A percentile compares a stretch with the other conserved stretches of the same genome.
Evolutionary conservation across 2,888 invertebrate genomes (phyloP).

Genomic region (Spilosoma lubricipeda): DNA sequence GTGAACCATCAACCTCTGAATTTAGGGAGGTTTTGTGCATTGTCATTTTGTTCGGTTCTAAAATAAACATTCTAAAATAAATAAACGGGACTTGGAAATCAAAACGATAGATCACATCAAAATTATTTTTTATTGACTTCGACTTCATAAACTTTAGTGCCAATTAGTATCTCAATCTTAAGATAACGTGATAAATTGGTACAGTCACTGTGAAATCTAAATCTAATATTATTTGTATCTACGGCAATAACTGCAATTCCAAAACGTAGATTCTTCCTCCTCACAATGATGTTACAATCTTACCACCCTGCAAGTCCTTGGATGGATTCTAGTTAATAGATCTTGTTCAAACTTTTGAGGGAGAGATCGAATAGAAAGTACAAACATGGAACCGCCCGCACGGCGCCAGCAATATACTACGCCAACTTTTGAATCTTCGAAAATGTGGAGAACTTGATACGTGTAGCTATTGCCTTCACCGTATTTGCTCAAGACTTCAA

Average conservation of each 20-base stretch:
- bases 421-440: conserved; percentile 15
- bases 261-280: neutral
- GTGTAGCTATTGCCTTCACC: neutral
- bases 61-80: too few species aligned
- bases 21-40: conserved; percentile 11
- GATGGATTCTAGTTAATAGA: conserved; percentile 50
- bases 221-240: neutral
- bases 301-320: conserved; percentile 10
- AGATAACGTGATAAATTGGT: neutral
- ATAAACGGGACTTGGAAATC: neutral
- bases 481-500: conserved; percentile 1
- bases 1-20: conserved; percentile 21
- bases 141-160: neutral
- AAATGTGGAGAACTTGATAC: conserved; percentile 23
- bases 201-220: neutral
- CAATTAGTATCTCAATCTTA: neutral
- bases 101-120: neutral
- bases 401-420: conserved; percentile 57
- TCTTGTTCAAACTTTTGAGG: conserved; percentile 57
- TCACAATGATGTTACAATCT: conserved; percentile 2
- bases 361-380: conserved; percentile 63
- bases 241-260: neutral
- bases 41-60: neutral
- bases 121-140: neutral
- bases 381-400: conserved; percentile 64